Evolutionary conservation across 2,113 vertebrate species (phyloP), one percentile per base, ranked within the genome.

Genomic region (Pelusios castaneus): DNA sequence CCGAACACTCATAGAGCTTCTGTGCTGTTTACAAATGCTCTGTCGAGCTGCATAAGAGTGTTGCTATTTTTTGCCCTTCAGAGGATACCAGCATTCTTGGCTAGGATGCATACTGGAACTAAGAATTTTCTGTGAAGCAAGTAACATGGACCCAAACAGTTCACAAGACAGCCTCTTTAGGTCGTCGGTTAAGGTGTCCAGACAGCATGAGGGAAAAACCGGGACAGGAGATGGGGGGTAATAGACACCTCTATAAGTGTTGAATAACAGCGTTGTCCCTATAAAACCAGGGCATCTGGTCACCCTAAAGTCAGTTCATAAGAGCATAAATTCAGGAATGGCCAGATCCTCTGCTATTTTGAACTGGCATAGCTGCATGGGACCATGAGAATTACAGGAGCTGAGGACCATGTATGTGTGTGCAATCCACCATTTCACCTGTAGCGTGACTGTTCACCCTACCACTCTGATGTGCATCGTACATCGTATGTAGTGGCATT

Each of bases 81-180:
- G 91, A 89, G 75, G 89, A 95, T 90, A 76, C 88, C 88, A 96
- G 27, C 87, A 55, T 91, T 87, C 0, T n/a, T 34, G 8, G 29
- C 51, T 51, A 52, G 84, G 84, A 92, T 47, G 60, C 60, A 10
- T 5, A 60, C 43, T 87, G 85, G 82, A 91, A 93, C 90, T 88
- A 95, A 95, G 85, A 2, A 3, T 4, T 58, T 17, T 95, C 76
- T 83, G 83, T 56, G 70, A 55, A 60, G 87, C 80, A 85, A 96
- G 94, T 91, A 94, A 95, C 85, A 84, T 79, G 83, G 79, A 70
- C 91, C 94, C 67, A 83, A 88, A 87, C 81, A 75, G 86, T 84
- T 94, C 88, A 73, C 67, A 82, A 89, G 87, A 77, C 89, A 84
- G 55, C 41, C 90, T 82, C 88, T 77, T 45, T 22, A 87, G 88